Base-by-base conservation (phyloP, 1,140 invertebrate genomes). In the Leguminivora glycinivorella region DNA sequence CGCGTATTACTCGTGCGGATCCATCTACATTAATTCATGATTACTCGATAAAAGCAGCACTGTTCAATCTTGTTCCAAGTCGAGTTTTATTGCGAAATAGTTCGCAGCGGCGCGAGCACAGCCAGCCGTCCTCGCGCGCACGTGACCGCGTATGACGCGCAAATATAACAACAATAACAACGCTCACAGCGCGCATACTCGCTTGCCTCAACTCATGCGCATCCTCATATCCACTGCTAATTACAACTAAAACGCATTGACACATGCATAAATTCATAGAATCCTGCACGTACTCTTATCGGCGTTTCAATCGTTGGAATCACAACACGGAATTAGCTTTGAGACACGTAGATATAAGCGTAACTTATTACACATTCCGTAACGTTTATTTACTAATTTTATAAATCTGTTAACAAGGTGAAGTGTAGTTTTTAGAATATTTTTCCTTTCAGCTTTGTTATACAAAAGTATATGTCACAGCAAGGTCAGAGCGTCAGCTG, bases 111-210 rank as follows among this genome's bases (percentile, higher is more conserved):
- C 31, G 68, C 68, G 68, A 7, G 68, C 68, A 31, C 68, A 5
- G 69, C 74, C 52, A 71, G 84, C 86, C 82, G 83, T 87, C 84
- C 83, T 77, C 72, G 72, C 67, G 75, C 73, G 75, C 73, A 70
- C 70, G 69, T 68, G 26, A 68, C 71, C 60, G 58, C 67, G 60
- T 40, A 17, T 63, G 58, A 29, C 52, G 68, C 60, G 75, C 77
- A 75, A 80, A 81, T 83, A 81, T 78, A 79, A 83, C 79, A 82
- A 82, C 80, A 84, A 83, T 80, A 82, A 85, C 78, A 75, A 69
- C 68, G 17, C 67, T 25, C 60, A 31, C 25, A 71, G n/a, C 60
- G 52, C 26, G 26, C 58, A 52, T 9, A 17, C 47, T 52, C 47
- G 47, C 47, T 52, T 52, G 47, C 47, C 47, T 52, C 19, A n/a